phyloP scores from a whole-genome alignment of 92 coral and sea anemone species.

The Plumapathes pennacea region DNA sequence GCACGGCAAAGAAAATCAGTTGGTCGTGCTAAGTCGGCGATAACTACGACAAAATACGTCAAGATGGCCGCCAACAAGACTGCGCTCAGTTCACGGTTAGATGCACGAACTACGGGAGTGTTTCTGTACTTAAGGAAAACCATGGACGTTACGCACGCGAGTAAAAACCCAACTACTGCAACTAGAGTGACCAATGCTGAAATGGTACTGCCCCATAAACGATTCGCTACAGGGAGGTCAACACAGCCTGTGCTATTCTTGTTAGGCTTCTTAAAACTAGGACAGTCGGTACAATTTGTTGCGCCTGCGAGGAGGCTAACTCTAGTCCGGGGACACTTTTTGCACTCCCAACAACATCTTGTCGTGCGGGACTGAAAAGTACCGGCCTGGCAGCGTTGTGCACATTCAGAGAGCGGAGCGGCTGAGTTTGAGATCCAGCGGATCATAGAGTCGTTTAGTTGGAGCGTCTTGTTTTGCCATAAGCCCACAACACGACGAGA shows the following conservation, averaged over 20 bases:
- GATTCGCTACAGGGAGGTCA: constrained; percentile 43
- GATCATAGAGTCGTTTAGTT: constrained; percentile 26
- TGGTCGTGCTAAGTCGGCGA: constrained; percentile 49
- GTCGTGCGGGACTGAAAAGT: constrained; percentile 47
- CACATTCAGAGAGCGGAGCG: constrained; percentile 64
- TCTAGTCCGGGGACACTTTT: constrained; percentile 47
- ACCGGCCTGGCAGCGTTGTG: constrained; percentile 64
- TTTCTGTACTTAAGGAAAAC: constrained; percentile 29
- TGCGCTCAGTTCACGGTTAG: constrained; percentile 67
- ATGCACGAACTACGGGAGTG: constrained; percentile 72
- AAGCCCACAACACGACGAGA: constrained; percentile 42
- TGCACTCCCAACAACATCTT: constrained; percentile 69
- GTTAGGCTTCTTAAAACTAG: constrained; percentile 44
- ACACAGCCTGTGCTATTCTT: constrained; percentile 32
- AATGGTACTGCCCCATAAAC: constrained; percentile 44
- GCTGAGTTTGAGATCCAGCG: constrained; percentile 42
- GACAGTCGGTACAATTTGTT: constrained; percentile 61
- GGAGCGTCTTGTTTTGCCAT: constrained; percentile 62
- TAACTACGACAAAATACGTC: constrained; percentile 45
- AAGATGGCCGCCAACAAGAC: constrained; percentile 51
- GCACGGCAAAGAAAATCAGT: constrained; percentile 44
- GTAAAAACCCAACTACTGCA: constrained; percentile 34
- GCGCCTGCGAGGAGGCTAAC: constrained; percentile 37
- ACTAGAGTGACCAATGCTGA: constrained; percentile 23
- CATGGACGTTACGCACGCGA: constrained; percentile 13